Evolutionary conservation across 2,797 vertebrate genomes (phyloP), one percentile per base, ranked within the genome.

Genomic region (Remorina albescens): DNA sequence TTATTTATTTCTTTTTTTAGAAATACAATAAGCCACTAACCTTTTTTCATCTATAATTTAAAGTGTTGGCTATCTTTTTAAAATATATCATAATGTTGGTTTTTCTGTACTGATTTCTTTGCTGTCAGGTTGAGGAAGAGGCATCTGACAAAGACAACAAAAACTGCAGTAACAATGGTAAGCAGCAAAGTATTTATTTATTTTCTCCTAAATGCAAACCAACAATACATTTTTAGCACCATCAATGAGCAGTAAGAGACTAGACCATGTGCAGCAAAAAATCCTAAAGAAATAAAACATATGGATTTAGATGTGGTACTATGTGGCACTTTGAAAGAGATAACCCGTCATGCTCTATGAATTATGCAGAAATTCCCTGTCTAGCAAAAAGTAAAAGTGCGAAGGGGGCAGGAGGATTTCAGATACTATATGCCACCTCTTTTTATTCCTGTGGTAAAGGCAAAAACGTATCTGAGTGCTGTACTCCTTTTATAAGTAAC

Each of bases 61-160:
- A n/a, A n/a, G n/a, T n/a, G n/a, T n/a, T n/a, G n/a, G n/a, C n/a
- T n/a, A n/a, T n/a, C n/a, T n/a, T n/a, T n/a, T n/a, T n/a, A n/a
- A n/a, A n/a, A n/a, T n/a, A n/a, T n/a, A n/a, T n/a, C n/a, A n/a
- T 23, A 2, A 37, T 50, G 58, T 70, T 23, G 0, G 15, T 25
- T 47, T 65, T 69, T 0, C 32, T 65, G 2, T 44, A 19, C 51
- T 71, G 6, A 59, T 75, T 74, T 75, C 9, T 53, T 68, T 53
- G 65, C 23, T 50, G 26, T 60, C 84, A 96, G 96, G 96, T 96
- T 69, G 96, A 97, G 86, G 95, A 96, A 66, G 95, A 96, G 68
- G 95, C 93, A 2, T 93, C 95, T n/a, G 96, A 96, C 88, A 95
- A 96, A 90, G 96, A 96, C 92, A 96, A 96, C 92, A 93, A 95